Percentiles rank a stretch among this genome's conserved stretches.
These are phyloP conservation scores for Noctua janthina DNA, from an alignment of 2,888 invertebrate species.

Conservation along the genomic window DNA sequence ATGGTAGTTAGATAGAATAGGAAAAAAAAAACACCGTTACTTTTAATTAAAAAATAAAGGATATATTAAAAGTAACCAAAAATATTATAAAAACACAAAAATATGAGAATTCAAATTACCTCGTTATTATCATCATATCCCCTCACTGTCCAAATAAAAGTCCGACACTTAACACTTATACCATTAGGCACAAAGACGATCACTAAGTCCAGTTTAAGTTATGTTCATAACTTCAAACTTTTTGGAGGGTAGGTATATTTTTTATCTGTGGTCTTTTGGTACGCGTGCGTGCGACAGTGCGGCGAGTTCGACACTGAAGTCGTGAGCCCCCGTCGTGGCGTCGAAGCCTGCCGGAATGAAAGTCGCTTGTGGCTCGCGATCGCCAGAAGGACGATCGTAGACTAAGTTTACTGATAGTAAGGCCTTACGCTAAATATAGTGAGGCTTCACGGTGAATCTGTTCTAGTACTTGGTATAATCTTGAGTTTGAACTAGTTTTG, in stretches of 20 bases:
- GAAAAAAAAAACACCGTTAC: neutral
- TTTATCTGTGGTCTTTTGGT: conserved; percentile 51
- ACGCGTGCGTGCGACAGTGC: conserved; percentile 79
- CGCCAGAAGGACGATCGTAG: conserved; percentile 61
- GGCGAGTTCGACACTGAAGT: conserved; percentile 79
- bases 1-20: neutral
- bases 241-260: conserved; percentile 43
- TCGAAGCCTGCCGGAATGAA: conserved; percentile 69
- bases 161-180: conserved; percentile 79
- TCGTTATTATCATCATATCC: conserved; percentile 77
- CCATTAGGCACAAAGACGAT: conserved; percentile 79
- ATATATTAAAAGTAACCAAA: neutral
- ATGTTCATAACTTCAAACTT: conserved; percentile 66
- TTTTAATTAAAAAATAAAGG: neutral
- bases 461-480: conserved; percentile 21
- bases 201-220: conserved; percentile 74
- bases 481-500: conserved; percentile 10
- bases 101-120: conserved; percentile 69
- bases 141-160: conserved; percentile 75
- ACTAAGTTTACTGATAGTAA: conserved; percentile 51
- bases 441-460: conserved; percentile 59
- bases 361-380: conserved; percentile 65
- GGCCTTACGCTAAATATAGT: conserved; percentile 56
- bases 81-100: neutral
- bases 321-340: conserved; percentile 68